Conservation (phyloP, 2,797 vertebrate species). For the Chromis chromis region DNA sequence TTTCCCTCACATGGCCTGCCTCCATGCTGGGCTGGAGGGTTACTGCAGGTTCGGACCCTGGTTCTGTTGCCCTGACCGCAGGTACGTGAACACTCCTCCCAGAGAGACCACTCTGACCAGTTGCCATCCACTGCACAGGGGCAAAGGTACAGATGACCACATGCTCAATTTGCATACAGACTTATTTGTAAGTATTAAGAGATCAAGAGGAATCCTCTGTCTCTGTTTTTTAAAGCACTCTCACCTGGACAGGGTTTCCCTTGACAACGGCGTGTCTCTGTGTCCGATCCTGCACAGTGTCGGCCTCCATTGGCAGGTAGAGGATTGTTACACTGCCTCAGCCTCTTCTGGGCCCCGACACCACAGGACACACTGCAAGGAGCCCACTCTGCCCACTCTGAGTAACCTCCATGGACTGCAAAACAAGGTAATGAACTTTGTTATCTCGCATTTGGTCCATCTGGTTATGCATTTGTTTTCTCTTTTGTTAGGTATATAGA, state of each 20-base stretch:
- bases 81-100: slow-evolving; percentile 95
- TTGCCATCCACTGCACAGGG: slow-evolving; percentile 88
- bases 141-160: slow-evolving; percentile 19
- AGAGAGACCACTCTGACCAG: slow-evolving; percentile 94
- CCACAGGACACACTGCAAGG: slow-evolving; percentile 93
- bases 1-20: slow-evolving; percentile 90
- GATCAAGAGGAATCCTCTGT: neutral
- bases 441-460: neutral
- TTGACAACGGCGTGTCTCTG: slow-evolving; percentile 86
- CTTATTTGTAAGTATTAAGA: neutral
- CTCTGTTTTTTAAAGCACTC: neutral
- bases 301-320: slow-evolving; percentile 92
- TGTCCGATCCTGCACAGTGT: slow-evolving; percentile 84
- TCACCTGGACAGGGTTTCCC: slow-evolving; percentile 92
- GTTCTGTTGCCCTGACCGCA: slow-evolving; percentile 95
- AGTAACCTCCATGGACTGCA: slow-evolving; percentile 93
- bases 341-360: slow-evolving; percentile 88
- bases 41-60: slow-evolving; percentile 89
- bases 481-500: neutral
- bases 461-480: neutral
- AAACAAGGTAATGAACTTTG: slow-evolving; percentile 25
- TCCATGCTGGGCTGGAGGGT: slow-evolving; percentile 87
- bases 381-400: slow-evolving; percentile 92
- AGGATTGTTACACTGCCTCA: slow-evolving; percentile 91
- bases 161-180: neutral